These are phyloP conservation scores for Galemys pyrenaicus DNA, from an alignment of 2,113 vertebrate species.

Conservation along the genomic window DNA sequence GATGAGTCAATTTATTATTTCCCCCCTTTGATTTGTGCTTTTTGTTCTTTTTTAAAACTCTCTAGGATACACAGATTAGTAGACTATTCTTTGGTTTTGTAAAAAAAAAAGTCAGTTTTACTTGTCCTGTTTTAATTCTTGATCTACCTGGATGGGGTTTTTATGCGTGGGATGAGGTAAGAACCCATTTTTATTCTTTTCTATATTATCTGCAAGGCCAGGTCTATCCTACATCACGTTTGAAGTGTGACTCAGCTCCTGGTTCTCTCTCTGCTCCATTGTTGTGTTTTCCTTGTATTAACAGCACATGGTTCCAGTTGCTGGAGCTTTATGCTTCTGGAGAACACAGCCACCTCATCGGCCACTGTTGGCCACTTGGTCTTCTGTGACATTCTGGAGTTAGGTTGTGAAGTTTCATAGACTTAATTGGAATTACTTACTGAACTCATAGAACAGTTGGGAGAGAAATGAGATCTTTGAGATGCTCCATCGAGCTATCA, in stretches of 20 bases:
- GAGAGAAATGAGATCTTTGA: conserved; percentile 30
- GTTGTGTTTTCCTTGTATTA: background rate
- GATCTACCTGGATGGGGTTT: background rate
- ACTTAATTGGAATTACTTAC: background rate
- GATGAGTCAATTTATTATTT: background rate
- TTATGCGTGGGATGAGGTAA: background rate
- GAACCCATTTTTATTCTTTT: background rate
- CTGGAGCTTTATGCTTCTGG: background rate
- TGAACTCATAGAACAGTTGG: background rate
- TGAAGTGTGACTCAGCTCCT: background rate
- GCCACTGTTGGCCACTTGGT: background rate
- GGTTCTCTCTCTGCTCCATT: background rate
- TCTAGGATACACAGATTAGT: background rate
- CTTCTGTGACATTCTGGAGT: background rate
- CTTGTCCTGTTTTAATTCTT: background rate
- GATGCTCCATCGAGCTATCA: background rate
- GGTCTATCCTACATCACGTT: background rate
- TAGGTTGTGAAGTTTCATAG: background rate
- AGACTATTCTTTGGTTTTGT: too few relatives aligned
- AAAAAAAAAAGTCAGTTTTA: background rate
- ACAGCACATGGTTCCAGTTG: background rate
- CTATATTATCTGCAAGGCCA: background rate
- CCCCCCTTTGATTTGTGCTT: background rate
- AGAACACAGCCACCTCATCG: background rate
- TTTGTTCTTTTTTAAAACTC: background rate